Base-by-base conservation (phyloP, 2,113 vertebrate genomes). In the Alethe diademata region DNA sequence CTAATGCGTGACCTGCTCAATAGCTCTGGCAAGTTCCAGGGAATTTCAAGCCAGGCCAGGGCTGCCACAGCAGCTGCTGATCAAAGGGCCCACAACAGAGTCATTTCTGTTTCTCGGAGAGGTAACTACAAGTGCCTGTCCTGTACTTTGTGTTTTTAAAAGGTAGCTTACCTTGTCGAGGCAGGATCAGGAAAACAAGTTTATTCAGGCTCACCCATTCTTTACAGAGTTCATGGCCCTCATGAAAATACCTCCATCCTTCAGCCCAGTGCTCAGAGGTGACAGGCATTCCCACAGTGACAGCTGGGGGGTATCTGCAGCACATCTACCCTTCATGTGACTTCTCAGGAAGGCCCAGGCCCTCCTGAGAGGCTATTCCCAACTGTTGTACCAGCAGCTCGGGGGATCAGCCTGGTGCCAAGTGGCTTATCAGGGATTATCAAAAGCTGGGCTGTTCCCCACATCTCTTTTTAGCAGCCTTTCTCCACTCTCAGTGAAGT, bases 401-500 rank as follows among this genome's bases (percentile, higher is more conserved):
- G 0, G 9, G 14, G 12, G 82, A 96, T 90, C 75, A 96, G 36
- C 11, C 47, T 92, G 94, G 85, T 90, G 93, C 69, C 82, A 4
- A 38, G 60, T 74, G 64, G 92, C 50, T 95, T 83, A 91, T 24
- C 36, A 25, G 48, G 84, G 86, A 95, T 95, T 88, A 94, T 40
- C 72, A 64, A 51, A 97, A 71, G 22, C 35, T 66, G 20, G n/a
- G 56, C 19, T 40, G n/a, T 16, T 74, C 35, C 71, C 47, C 31
- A 23, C 0, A 0, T 56, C 86, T 90, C 67, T 69, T 73, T 66
- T 80, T 36, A 92, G 69, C 47, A n/a, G 47, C n/a, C 33, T 80
- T 56, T 70, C 26, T 80, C 56, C 1, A 1, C 36, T 33, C 47
- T n/a, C 28, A 2, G 10, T 24, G 28, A 92, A 86, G 62, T 17